These are phyloP conservation scores for Paraplagusia blochii DNA, from an alignment of 2,113 vertebrate genomes.

Conservation along the genomic window DNA sequence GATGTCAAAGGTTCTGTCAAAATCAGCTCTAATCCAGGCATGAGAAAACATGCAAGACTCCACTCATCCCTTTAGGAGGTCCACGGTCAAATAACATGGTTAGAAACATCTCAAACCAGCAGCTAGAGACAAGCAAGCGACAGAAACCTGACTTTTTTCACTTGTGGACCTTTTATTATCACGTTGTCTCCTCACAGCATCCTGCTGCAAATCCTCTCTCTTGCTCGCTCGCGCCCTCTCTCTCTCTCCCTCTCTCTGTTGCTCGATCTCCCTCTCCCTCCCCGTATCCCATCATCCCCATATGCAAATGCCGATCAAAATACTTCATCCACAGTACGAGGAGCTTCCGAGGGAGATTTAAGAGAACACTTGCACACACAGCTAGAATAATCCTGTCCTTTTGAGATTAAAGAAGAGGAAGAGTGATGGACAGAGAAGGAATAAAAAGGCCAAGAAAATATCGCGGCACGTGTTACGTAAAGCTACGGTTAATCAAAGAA, in stretches of 20 bases:
- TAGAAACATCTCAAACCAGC: background rate
- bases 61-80: constrained; percentile 2
- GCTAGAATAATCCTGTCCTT: constrained; percentile 57
- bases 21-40: constrained; percentile 20
- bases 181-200: background rate
- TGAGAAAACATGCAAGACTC: constrained; percentile 3
- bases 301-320: constrained; percentile 40
- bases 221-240: background rate
- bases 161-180: constrained; percentile 8
- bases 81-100: background rate
- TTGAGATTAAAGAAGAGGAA: constrained; percentile 63
- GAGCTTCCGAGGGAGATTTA: constrained; percentile 60
- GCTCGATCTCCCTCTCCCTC: background rate
- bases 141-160: constrained; percentile 1
- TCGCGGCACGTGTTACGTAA: no score
- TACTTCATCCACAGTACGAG: constrained; percentile 43
- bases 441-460: background rate
- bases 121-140: background rate
- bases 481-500: no score
- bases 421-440: background rate
- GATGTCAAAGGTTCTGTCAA: background rate
- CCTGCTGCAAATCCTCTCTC: constrained; percentile 35
- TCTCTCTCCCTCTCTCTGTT: constrained; percentile 12
- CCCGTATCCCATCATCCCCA: constrained; percentile 4
- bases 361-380: constrained; percentile 42